Evolutionary conservation across 2,113 vertebrate species (phyloP).

Genomic region (Butorides virescens): DNA sequence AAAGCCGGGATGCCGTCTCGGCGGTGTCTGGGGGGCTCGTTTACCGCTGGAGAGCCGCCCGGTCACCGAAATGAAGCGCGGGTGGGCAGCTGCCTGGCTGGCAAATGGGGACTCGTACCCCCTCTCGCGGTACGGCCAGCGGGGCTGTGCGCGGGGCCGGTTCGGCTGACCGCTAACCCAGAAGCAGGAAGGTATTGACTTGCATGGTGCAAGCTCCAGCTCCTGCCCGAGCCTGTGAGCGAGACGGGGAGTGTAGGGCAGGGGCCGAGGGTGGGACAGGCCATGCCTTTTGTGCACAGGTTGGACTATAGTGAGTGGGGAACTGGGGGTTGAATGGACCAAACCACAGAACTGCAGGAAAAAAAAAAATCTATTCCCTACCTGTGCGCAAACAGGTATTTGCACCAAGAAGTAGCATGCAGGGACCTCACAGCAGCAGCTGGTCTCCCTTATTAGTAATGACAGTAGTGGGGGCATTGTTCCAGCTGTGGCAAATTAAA

Average conservation of each 20-base stretch:
- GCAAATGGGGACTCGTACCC: too few species aligned
- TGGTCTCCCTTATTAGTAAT: not conserved
- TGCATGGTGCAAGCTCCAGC: rapidly evolving
- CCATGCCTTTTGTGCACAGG: rapidly evolving
- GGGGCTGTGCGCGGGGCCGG: not conserved
- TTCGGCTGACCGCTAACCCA: rapidly evolving
- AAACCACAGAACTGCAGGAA: not conserved
- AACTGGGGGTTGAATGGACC: not conserved
- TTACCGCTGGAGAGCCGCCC: not conserved
- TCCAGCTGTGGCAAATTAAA: rapidly evolving
- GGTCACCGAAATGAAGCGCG: not conserved
- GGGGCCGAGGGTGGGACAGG: not conserved
- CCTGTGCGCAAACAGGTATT: not conserved
- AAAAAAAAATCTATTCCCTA: rapidly evolving
- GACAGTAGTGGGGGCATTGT: not conserved
- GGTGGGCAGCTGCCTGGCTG: not conserved
- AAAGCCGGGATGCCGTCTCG: not conserved
- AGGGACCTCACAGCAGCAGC: not conserved
- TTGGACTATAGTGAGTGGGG: not conserved
- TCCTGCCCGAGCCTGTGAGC: not conserved
- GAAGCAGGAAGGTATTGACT: rapidly evolving
- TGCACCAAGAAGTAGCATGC: too few species aligned
- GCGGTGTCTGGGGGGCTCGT: rapidly evolving
- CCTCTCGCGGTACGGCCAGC: rapidly evolving
- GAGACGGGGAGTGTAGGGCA: rapidly evolving